These are phyloP conservation scores for Leuctra nigra DNA, from an alignment of 2,888 invertebrate genomes.

Conservation along the genomic window DNA sequence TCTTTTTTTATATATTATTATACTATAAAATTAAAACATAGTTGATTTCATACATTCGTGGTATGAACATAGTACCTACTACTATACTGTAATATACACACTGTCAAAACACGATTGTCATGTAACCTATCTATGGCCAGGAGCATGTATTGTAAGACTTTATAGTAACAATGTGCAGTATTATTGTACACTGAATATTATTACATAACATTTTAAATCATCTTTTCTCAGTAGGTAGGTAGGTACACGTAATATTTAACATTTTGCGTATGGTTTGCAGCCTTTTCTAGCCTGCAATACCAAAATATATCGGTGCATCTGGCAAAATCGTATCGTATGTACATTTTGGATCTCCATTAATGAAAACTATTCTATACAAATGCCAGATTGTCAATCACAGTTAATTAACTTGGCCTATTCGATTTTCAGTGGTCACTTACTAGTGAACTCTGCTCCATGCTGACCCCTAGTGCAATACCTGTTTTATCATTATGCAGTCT, in stretches of 20 bases:
- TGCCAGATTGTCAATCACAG: too few relatives aligned
- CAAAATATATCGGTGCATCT: conserved; percentile 18
- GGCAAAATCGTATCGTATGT: too few relatives aligned
- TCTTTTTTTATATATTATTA: conserved; percentile 30
- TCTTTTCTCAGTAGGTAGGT: conserved; percentile 21
- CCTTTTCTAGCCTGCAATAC: conserved; percentile 25
- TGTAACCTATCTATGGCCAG: conserved; percentile 1
- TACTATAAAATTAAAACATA: conserved; percentile 27
- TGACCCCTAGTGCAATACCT: conserved; percentile 28
- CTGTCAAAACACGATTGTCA: conserved; percentile 16
- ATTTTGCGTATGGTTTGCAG: conserved; percentile 30
- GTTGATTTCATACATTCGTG: conserved; percentile 26
- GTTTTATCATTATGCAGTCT: background rate
- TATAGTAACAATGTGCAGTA: conserved; percentile 28
- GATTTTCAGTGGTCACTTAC: background rate
- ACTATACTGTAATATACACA: conserved; percentile 6
- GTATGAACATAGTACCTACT: conserved; percentile 23
- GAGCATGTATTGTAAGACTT: conserved; percentile 19
- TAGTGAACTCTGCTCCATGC: background rate
- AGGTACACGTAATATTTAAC: conserved; percentile 27
- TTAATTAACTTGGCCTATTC: conserved; percentile 10
- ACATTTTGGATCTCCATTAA: too few relatives aligned
- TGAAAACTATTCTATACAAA: too few relatives aligned
- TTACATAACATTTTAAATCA: conserved; percentile 26
- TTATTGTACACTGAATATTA: conserved; percentile 30